Evolutionary conservation across 92 coral and sea anemone genomes (phyloP).

Genomic region (Epizoanthus stellaris): DNA sequence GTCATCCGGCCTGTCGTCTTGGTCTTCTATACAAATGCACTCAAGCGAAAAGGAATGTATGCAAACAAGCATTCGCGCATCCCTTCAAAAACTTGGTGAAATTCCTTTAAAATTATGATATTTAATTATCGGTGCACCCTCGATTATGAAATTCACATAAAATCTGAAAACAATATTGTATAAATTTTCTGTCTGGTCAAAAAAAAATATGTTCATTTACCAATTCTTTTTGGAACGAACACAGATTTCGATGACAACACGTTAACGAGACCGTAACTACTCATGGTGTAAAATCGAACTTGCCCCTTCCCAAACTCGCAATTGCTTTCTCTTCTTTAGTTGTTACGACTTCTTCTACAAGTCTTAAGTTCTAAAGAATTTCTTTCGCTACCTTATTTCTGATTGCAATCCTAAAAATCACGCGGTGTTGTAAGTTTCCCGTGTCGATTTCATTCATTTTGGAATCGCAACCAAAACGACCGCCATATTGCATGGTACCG

Average conservation of each 20-base stretch:
- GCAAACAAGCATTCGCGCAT: not conserved
- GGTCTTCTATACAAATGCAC: constrained; percentile 31
- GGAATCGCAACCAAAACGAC: not conserved
- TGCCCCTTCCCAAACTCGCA: not conserved
- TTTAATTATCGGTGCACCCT: not conserved
- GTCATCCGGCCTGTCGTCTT: not conserved
- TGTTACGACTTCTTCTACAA: not conserved
- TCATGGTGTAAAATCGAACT: not conserved
- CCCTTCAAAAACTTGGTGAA: constrained; percentile 13
- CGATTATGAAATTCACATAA: not conserved
- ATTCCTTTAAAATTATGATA: constrained; percentile 3
- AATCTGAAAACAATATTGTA: not conserved
- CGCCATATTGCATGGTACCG: not conserved
- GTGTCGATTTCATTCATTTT: constrained; percentile 31
- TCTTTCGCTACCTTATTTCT: not conserved
- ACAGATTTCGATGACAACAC: not conserved
- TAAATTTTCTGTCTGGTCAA: not conserved
- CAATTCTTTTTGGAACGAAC: not conserved
- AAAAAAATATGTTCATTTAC: not conserved
- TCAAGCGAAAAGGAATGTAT: constrained; percentile 33
- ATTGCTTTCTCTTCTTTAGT: not conserved
- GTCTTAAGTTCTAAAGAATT: not conserved
- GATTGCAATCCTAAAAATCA: not conserved
- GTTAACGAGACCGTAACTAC: no score
- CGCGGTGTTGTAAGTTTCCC: not conserved